Evolutionary conservation across 2,797 vertebrate species (phyloP).

Genomic region (Phrynocephalus vlangalii): DNA sequence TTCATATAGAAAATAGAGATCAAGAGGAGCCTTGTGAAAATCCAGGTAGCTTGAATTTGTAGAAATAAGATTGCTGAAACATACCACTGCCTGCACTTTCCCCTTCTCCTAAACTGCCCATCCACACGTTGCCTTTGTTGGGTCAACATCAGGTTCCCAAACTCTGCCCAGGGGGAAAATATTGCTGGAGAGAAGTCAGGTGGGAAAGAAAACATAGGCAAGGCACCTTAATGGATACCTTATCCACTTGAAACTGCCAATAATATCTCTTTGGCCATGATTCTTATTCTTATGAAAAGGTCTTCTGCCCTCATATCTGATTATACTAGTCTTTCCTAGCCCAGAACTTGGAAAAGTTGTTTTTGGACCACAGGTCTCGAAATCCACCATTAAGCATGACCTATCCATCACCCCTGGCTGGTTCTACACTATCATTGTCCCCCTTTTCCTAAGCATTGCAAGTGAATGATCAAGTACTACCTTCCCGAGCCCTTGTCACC

Average conservation of each 20-base stretch:
- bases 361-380: no score
- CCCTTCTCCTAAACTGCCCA: neutral
- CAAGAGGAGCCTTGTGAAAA: neutral
- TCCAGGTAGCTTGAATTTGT: neutral
- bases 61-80: neutral
- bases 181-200: neutral
- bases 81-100: neutral
- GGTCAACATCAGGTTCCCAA: neutral
- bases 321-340: neutral
- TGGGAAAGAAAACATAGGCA: neutral
- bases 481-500: no score
- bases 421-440: no score
- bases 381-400: no score
- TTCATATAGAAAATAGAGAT: conserved; percentile 4
- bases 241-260: neutral
- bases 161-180: neutral
- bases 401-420: no score
- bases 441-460: no score
- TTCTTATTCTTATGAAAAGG: neutral
- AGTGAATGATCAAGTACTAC: no score
- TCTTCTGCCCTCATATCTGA: neutral
- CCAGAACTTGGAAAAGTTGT: neutral
- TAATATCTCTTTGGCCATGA: neutral
- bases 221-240: neutral
- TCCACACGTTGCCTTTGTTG: neutral